Evolutionary conservation across 2,797 vertebrate genomes (phyloP).

Genomic region (Lophotriccus pileatus): DNA sequence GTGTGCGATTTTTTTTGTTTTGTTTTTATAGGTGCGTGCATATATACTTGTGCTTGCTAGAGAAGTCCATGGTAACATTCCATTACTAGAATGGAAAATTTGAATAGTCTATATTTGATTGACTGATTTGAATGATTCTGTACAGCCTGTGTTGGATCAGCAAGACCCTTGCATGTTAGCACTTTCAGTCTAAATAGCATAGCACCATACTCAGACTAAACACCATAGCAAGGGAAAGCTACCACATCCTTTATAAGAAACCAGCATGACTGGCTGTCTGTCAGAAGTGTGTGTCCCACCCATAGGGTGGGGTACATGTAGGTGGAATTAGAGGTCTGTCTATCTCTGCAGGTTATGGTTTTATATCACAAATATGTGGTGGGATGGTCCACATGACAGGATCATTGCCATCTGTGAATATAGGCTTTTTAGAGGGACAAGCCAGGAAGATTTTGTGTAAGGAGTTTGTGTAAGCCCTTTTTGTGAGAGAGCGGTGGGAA

Average conservation of each 20-base stretch:
- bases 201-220: background rate
- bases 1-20: background rate
- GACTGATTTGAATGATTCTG: background rate
- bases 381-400: background rate
- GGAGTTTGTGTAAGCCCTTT: background rate
- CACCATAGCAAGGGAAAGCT: background rate
- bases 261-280: background rate
- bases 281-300: background rate
- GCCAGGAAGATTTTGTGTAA: background rate
- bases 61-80: background rate
- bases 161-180: background rate
- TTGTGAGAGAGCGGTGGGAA: background rate
- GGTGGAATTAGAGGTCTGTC: background rate
- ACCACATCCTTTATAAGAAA: background rate
- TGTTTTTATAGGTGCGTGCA: background rate
- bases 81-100: background rate
- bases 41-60: background rate
- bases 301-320: background rate
- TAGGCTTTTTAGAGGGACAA: background rate
- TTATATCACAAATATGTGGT: background rate
- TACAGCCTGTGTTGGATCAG: background rate
- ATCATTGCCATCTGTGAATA: accelerated
- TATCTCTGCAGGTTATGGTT: background rate
- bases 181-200: background rate
- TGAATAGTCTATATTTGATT: background rate